Percentiles rank a stretch among this genome's conserved stretches.
phyloP scores from a whole-genome alignment of 2,113 vertebrate species.

The Odontesthes bonariensis region DNA sequence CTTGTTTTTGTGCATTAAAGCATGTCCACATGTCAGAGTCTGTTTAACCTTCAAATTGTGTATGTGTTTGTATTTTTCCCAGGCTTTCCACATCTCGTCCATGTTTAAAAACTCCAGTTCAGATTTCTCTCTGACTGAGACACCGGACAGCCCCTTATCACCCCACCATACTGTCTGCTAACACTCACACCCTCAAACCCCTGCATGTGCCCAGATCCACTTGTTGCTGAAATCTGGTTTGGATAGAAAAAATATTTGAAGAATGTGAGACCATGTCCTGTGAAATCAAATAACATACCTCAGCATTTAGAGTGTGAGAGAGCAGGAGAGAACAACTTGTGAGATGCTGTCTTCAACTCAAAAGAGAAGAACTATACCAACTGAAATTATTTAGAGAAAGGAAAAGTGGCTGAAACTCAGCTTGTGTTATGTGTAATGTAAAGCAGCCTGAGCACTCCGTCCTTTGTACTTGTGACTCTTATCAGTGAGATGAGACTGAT shows the following conservation, averaged over 20 bases:
- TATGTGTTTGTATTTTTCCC: slow-evolving; percentile 33
- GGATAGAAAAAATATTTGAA: slow-evolving; percentile 42
- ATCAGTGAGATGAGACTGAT: slow-evolving; percentile 44
- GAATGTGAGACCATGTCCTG: slow-evolving; percentile 71
- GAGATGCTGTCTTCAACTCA: slow-evolving; percentile 29
- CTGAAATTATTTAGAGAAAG: background rate
- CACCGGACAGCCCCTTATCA: slow-evolving; percentile 65
- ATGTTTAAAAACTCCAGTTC: slow-evolving; percentile 75
- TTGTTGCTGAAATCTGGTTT: slow-evolving; percentile 17
- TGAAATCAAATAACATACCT: slow-evolving; percentile 68
- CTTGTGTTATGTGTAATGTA: background rate
- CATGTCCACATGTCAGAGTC: slow-evolving; percentile 14
- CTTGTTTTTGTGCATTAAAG: slow-evolving; percentile 21
- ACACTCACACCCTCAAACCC: slow-evolving; percentile 4
- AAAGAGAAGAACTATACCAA: slow-evolving; percentile 12
- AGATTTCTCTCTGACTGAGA: slow-evolving; percentile 27
- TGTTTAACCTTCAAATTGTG: background rate
- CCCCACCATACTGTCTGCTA: slow-evolving; percentile 80
- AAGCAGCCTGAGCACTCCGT: slow-evolving; percentile 3
- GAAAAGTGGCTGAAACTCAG: background rate
- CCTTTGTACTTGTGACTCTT: slow-evolving; percentile 19
- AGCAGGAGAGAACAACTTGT: background rate
- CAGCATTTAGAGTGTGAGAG: slow-evolving; percentile 34
- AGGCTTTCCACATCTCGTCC: slow-evolving; percentile 82
- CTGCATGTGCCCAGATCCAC: slow-evolving; percentile 15